These are phyloP conservation scores for Mastomys coucha DNA, from an alignment of 2,113 vertebrate genomes.

Conservation along the genomic window DNA sequence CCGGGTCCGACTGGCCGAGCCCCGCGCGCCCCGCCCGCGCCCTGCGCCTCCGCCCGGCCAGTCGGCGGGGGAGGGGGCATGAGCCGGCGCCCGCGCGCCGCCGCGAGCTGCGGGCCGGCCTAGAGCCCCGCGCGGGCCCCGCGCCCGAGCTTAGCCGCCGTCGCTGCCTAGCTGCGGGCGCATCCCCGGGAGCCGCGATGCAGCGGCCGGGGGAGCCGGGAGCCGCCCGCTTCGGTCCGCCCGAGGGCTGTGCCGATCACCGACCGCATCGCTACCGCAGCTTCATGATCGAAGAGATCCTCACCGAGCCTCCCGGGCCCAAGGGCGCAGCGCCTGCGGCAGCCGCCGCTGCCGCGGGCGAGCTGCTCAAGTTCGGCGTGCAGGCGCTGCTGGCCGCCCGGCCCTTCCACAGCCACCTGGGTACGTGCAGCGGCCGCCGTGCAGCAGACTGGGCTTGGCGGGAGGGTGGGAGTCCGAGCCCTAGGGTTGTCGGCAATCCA, in stretches of 20 bases:
- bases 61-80: constrained; percentile 79
- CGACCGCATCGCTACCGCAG: constrained; percentile 97
- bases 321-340: constrained; percentile 91
- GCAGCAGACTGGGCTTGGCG: neutral
- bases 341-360: constrained; percentile 89
- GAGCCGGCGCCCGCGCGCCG: constrained; percentile 72
- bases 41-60: constrained; percentile 75
- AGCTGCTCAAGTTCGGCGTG: constrained; percentile 97
- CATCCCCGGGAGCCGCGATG: constrained; percentile 86
- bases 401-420: constrained; percentile 95
- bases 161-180: neutral
- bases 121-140: constrained; percentile 74
- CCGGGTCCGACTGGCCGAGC: constrained; percentile 75
- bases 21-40: constrained; percentile 77
- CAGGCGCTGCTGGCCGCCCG: constrained; percentile 95
- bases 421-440: constrained; percentile 88
- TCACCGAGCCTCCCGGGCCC: constrained; percentile 94
- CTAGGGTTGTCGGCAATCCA: neutral
- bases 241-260: constrained; percentile 92
- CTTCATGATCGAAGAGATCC: constrained; percentile 99
- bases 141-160: constrained; percentile 36
- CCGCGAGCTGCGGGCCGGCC: constrained; percentile 75
- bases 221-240: constrained; percentile 91
- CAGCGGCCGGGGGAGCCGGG: constrained; percentile 94
- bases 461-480: constrained; percentile 51